phyloP scores from a whole-genome alignment of 2,888 invertebrate genomes.

The Seira sanloemensis region DNA sequence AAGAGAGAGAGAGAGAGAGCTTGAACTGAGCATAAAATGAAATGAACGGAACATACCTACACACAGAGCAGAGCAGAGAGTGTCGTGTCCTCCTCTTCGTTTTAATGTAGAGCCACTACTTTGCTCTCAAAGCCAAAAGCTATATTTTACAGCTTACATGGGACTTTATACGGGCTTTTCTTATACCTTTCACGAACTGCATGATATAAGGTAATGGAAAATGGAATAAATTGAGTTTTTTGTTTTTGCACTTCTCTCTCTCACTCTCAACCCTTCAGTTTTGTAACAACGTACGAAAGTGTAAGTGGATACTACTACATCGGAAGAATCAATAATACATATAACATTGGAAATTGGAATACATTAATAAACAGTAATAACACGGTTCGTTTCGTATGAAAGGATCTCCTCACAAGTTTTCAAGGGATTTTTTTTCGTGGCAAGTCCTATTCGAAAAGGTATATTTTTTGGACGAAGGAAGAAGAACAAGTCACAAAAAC shows the following conservation, averaged over 20 bases:
- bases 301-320: slow-evolving; percentile 31
- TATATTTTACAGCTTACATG: background rate
- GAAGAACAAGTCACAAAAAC: too few relatives aligned
- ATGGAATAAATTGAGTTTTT: background rate
- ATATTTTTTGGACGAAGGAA: too few relatives aligned
- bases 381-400: background rate
- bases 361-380: background rate
- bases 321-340: slow-evolving; percentile 19
- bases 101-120: too few relatives aligned
- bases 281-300: slow-evolving; percentile 31
- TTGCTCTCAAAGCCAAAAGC: too few relatives aligned
- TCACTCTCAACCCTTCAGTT: slow-evolving; percentile 8
- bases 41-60: background rate
- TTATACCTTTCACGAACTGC: background rate
- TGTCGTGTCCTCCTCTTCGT: background rate
- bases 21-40: background rate
- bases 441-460: too few relatives aligned
- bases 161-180: background rate
- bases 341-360: background rate
- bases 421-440: too few relatives aligned
- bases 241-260: background rate
- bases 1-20: background rate
- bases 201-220: background rate
- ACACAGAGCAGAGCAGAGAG: background rate
- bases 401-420: background rate